These are phyloP conservation scores for Pteronura brasiliensis DNA, from an alignment of 2,113 vertebrate species.

Conservation along the genomic window DNA sequence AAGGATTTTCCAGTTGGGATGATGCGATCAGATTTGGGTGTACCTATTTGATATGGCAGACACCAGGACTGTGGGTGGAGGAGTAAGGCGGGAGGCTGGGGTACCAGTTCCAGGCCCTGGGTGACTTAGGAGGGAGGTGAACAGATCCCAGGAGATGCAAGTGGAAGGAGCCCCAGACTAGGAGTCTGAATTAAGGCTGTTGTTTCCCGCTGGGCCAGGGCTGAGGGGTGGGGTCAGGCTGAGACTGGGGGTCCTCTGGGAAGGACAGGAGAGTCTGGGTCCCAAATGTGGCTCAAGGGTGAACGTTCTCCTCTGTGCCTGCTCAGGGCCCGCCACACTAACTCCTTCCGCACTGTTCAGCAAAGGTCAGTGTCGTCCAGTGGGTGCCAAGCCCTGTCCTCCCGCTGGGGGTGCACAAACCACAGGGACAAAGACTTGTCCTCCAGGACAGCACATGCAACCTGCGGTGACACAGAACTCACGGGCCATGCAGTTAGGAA, in stretches of 20 bases:
- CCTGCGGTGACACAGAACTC: background rate
- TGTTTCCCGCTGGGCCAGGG: background rate
- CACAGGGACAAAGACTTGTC: background rate
- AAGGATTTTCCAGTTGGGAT: background rate
- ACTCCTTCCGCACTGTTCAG: fast-evolving
- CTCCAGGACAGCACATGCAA: fast-evolving
- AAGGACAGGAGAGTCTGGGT: fast-evolving
- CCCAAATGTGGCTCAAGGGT: fast-evolving
- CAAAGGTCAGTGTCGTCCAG: no score
- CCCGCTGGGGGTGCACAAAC: fast-evolving
- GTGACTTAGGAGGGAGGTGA: background rate
- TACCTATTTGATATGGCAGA: background rate
- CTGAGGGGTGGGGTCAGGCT: fast-evolving
- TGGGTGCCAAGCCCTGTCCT: background rate
- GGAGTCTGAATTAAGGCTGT: background rate
- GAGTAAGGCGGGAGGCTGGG: background rate
- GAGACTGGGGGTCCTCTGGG: fast-evolving
- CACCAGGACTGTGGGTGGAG: fast-evolving
- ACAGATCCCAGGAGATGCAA: fast-evolving
- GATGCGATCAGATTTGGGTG: fast-evolving
- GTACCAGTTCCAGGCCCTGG: background rate
- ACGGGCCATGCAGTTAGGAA: background rate
- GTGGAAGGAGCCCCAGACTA: background rate
- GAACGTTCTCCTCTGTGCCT: background rate
- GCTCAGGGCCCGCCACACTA: background rate